Percentiles rank a stretch among this genome's conserved stretches.
phyloP scores from a whole-genome alignment of 2,888 invertebrate species.

The Spisula solida region DNA sequence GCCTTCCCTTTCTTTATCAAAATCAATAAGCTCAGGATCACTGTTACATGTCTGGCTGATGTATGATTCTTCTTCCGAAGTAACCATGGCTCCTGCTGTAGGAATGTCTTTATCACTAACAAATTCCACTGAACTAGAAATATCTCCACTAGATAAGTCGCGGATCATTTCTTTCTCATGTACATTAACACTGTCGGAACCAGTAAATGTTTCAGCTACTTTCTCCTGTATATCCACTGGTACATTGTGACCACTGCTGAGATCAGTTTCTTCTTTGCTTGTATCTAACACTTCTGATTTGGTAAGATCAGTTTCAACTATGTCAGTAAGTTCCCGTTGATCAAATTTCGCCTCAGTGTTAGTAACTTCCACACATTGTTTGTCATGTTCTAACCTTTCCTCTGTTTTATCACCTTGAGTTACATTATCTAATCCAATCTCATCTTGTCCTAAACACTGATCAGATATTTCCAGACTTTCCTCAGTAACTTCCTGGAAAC shows the following conservation, averaged over 20 bases:
- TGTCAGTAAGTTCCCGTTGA: background rate
- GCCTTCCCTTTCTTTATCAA: slow-evolving; percentile 52
- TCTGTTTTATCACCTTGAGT: background rate
- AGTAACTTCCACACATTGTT: background rate
- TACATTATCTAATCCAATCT: too few species aligned
- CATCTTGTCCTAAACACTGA: background rate
- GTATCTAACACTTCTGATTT: background rate
- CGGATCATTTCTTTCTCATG: background rate
- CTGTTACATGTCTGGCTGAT: slow-evolving; percentile 47
- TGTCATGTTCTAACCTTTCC: background rate
- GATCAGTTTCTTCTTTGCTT: slow-evolving; percentile 20
- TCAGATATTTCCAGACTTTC: slow-evolving; percentile 24
- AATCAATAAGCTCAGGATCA: slow-evolving; percentile 64
- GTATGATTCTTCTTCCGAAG: slow-evolving; percentile 1
- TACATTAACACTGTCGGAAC: background rate
- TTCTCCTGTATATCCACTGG: background rate
- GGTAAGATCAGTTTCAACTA: slow-evolving; percentile 17
- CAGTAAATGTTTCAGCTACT: background rate
- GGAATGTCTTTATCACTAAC: slow-evolving; percentile 63
- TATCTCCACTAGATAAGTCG: slow-evolving; percentile 48
- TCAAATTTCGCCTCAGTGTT: background rate
- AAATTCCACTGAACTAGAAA: slow-evolving; percentile 71
- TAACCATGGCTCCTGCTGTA: slow-evolving; percentile 25
- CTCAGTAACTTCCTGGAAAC: slow-evolving; percentile 55
- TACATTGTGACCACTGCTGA: background rate